These are phyloP conservation scores for Bradypus variegatus DNA, from an alignment of 2,797 vertebrate species.

Conservation along the genomic window DNA sequence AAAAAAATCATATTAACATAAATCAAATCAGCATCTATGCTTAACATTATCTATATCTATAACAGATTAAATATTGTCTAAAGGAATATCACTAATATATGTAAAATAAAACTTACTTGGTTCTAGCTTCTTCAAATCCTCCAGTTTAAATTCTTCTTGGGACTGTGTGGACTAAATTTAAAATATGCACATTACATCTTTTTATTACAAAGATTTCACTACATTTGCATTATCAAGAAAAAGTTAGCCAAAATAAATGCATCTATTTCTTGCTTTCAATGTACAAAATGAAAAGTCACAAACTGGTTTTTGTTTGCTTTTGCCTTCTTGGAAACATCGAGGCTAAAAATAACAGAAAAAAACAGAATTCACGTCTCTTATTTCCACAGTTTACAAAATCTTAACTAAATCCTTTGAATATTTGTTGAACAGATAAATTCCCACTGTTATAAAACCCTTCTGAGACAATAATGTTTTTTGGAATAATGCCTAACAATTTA, in stretches of 20 bases:
- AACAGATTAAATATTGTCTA: not conserved
- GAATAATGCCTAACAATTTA: not conserved
- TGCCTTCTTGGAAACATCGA: conserved; percentile 1
- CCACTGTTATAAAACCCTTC: not conserved
- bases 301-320: not conserved
- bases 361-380: conserved; percentile 17
- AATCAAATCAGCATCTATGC: not conserved
- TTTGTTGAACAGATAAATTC: not conserved
- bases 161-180: conserved; percentile 85
- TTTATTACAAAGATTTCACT: conserved; percentile 40
- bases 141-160: conserved; percentile 93
- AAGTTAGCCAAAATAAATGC: conserved; percentile 19
- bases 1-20: not conserved
- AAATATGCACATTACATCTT: conserved; percentile 47
- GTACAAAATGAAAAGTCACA: conserved; percentile 43
- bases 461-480: not conserved
- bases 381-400: conserved; percentile 15
- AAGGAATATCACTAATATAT: not conserved
- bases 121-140: conserved; percentile 97
- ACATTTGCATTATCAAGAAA: not conserved
- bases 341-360: conserved; percentile 23
- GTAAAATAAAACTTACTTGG: conserved; percentile 81
- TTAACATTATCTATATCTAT: not conserved
- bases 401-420: not conserved
- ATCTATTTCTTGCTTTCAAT: conserved; percentile 23